A percentile compares a stretch with the other conserved stretches of the same genome.
These are phyloP conservation scores for Chironomus tentans DNA, from an alignment of 2,888 invertebrate species.

Conservation along the genomic window DNA sequence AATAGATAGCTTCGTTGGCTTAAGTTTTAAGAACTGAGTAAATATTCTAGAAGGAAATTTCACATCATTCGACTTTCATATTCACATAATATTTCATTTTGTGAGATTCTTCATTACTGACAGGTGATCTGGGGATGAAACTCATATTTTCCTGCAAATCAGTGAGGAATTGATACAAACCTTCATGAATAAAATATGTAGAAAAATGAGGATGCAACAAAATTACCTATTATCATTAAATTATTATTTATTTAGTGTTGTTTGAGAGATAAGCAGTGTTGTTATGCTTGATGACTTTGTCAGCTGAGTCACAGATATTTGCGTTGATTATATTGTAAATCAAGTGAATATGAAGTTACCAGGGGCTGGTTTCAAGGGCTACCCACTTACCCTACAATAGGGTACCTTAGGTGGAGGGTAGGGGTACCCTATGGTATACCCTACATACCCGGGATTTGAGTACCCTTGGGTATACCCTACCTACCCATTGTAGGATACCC, in stretches of 20 bases:
- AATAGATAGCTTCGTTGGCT: conserved; percentile 2
- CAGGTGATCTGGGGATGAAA: background rate
- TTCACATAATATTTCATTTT: conserved; percentile 19
- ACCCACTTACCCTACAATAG: too few relatives aligned
- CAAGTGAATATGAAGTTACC: too few relatives aligned
- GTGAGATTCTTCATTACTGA: background rate
- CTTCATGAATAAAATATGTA: background rate
- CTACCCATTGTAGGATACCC: too few relatives aligned
- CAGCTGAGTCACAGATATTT: too few relatives aligned
- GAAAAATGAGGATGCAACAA: background rate
- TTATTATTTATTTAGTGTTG: background rate
- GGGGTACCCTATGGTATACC: too few relatives aligned
- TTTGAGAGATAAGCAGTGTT: background rate
- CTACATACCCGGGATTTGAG: too few relatives aligned
- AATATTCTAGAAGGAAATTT: background rate
- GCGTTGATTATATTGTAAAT: too few relatives aligned
- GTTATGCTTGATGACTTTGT: too few relatives aligned
- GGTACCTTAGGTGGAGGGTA: too few relatives aligned
- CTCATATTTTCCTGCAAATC: background rate
- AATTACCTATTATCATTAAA: background rate
- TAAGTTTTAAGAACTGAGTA: conserved; percentile 6
- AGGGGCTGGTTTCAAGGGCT: too few relatives aligned
- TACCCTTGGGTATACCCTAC: too few relatives aligned
- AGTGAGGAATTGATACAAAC: background rate
- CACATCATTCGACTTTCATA: background rate